phyloP scores from a whole-genome alignment of 2,797 vertebrate species.

The Acomys russatus region DNA sequence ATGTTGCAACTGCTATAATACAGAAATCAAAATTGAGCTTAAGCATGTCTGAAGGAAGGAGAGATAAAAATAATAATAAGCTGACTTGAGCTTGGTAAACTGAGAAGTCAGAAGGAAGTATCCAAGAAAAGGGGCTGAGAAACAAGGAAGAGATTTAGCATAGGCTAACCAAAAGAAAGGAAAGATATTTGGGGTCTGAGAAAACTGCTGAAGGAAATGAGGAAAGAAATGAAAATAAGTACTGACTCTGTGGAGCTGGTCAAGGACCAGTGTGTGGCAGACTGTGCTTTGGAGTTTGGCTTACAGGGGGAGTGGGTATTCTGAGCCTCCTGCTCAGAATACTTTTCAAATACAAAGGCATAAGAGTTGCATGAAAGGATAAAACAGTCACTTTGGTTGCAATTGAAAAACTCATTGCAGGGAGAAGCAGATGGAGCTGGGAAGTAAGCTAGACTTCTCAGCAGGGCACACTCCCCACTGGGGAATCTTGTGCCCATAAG shows the following conservation, averaged over 20 bases:
- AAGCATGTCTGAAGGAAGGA: background rate
- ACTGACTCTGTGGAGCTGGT: background rate
- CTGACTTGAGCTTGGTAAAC: background rate
- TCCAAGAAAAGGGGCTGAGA: background rate
- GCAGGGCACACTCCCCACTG: background rate
- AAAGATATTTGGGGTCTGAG: background rate
- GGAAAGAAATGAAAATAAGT: background rate
- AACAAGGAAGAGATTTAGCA: background rate
- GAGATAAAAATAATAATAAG: background rate
- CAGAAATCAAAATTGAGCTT: background rate
- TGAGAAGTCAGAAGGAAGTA: background rate
- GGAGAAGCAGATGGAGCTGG: background rate
- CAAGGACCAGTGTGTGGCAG: background rate
- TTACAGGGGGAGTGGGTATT: background rate
- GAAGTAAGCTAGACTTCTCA: background rate
- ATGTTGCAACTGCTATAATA: background rate
- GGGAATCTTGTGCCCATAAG: rapidly evolving
- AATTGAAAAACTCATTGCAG: conserved; percentile 11
- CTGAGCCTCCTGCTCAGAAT: too few species aligned
- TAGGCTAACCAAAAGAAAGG: background rate
- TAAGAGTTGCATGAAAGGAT: background rate
- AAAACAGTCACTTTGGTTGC: background rate
- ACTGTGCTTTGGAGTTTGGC: background rate
- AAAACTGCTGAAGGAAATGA: background rate
- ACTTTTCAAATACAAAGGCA: background rate